A percentile compares a stretch with the other conserved stretches of the same genome.
Conservation (phyloP, 2,888 invertebrate species). For the Seira sanloemensis region DNA sequence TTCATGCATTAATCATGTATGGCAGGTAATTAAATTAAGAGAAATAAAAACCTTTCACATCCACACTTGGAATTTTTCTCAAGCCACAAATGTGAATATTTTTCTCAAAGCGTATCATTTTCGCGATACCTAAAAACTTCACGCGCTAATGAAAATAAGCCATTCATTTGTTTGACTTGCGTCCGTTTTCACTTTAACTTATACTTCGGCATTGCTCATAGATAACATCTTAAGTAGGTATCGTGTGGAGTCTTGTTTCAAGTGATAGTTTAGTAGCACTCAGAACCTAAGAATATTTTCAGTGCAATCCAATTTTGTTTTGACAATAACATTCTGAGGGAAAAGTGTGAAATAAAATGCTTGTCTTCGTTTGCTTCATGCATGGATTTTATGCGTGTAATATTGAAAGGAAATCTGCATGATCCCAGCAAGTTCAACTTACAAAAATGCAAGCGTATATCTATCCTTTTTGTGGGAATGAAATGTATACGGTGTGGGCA, state of each 20-base stretch:
- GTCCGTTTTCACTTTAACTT: constrained; percentile 7
- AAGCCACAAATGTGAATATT: too few relatives aligned
- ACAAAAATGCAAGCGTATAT: too few relatives aligned
- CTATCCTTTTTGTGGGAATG: too few relatives aligned
- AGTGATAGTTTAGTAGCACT: constrained; percentile 4
- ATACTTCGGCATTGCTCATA: neutral
- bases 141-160: constrained; percentile 23
- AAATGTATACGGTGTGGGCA: too few relatives aligned
- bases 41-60: too few relatives aligned
- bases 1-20: neutral
- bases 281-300: too few relatives aligned
- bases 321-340: constrained; percentile 36
- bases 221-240: neutral
- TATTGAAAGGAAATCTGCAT: too few relatives aligned
- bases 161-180: constrained; percentile 27
- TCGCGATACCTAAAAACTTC: neutral
- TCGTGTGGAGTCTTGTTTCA: neutral
- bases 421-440: too few relatives aligned
- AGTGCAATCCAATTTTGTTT: constrained; percentile 39
- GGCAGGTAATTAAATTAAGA: neutral
- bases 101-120: neutral
- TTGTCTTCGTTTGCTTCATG: neutral
- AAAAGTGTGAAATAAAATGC: neutral
- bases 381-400: neutral
- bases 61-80: too few relatives aligned